Conservation (phyloP, 2,797 vertebrate genomes). For the Chrosomus eos region DNA sequence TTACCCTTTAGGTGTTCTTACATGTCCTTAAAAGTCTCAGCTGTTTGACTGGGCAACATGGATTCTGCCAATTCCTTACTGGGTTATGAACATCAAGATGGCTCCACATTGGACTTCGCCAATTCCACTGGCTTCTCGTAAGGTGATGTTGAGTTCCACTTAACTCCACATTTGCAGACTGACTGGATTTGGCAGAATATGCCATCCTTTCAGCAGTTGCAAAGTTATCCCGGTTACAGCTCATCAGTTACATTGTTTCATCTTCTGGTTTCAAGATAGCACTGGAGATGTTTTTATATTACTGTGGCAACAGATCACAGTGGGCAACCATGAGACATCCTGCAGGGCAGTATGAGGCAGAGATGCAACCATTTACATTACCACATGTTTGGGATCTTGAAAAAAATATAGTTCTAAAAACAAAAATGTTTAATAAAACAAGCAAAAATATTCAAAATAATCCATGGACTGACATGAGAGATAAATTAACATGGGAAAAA, state of each 20-base stretch:
- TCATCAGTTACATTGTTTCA: slow-evolving; percentile 29
- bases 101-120: neutral
- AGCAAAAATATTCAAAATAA: slow-evolving; percentile 40
- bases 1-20: slow-evolving; percentile 5
- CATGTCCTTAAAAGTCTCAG: slow-evolving; percentile 9
- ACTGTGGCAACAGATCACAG: slow-evolving; percentile 45
- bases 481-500: slow-evolving; percentile 39
- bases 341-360: slow-evolving; percentile 34
- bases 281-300: slow-evolving; percentile 33
- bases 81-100: slow-evolving; percentile 24
- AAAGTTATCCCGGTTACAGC: slow-evolving; percentile 24
- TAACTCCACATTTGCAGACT: neutral
- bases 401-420: slow-evolving; percentile 44
- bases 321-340: slow-evolving; percentile 5
- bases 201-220: slow-evolving; percentile 7
- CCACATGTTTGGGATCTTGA: slow-evolving; percentile 36
- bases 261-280: slow-evolving; percentile 45
- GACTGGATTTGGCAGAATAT: neutral
- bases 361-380: slow-evolving; percentile 21
- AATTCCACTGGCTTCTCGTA: neutral
- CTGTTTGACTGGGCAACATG: neutral
- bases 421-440: slow-evolving; percentile 53
- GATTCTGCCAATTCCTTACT: neutral
- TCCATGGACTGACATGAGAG: slow-evolving; percentile 26
- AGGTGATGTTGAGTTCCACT: neutral